Conservation (phyloP, 2,888 invertebrate genomes). For the Catocala nupta region DNA sequence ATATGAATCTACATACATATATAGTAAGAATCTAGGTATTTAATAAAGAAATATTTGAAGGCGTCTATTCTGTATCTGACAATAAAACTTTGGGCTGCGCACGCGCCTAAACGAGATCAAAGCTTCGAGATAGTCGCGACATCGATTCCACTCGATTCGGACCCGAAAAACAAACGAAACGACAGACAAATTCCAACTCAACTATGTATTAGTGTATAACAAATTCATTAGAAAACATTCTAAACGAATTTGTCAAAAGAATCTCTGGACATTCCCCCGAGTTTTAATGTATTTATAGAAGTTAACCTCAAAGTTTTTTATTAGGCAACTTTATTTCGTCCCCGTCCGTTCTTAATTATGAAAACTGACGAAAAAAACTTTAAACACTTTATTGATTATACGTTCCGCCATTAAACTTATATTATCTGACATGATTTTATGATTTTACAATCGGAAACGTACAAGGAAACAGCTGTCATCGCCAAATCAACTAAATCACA, state of each 20-base stretch:
- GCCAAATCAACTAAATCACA: conserved; percentile 42
- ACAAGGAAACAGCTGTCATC: conserved; percentile 69
- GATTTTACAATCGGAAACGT: conserved; percentile 42
- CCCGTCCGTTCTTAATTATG: neutral
- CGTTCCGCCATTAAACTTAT: neutral
- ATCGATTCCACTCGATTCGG: conserved; percentile 73
- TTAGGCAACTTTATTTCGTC: no score
- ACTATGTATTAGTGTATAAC: conserved; percentile 65
- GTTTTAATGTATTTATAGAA: neutral
- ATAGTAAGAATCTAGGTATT: no score
- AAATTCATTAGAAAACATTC: conserved; percentile 71
- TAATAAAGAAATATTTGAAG: no score
- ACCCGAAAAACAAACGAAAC: conserved; percentile 64
- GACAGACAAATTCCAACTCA: conserved; percentile 64
- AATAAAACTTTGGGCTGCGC: conserved; percentile 61
- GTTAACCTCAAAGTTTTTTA: neutral
- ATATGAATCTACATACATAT: no score
- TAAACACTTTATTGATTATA: neutral
- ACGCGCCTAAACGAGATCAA: conserved; percentile 63
- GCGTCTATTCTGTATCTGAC: neutral
- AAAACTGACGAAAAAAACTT: conserved; percentile 1
- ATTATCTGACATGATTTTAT: neutral
- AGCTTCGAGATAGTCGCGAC: conserved; percentile 70
- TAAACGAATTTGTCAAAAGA: conserved; percentile 74
- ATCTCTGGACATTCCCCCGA: conserved; percentile 34